Percentiles rank a stretch among this genome's conserved stretches.
phyloP scores from a whole-genome alignment of 35 echinoderm and acorn worm genomes.

The Acanthaster planci region DNA sequence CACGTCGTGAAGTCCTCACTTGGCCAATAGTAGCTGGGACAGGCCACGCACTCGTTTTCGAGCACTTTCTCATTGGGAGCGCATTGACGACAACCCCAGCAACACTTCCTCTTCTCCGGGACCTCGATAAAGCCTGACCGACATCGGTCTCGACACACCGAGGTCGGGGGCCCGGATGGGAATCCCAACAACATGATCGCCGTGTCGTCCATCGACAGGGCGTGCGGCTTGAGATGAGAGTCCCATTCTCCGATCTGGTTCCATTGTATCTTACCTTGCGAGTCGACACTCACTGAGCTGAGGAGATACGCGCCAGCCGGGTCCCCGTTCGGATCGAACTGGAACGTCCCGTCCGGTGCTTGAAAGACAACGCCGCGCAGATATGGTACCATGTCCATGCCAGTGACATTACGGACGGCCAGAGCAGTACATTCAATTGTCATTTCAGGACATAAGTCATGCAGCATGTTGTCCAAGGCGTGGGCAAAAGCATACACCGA shows the following conservation, averaged over 20 bases:
- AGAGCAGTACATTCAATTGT: not conserved
- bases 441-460: constrained; percentile 1
- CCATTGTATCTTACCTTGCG: not conserved
- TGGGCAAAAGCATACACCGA: constrained; percentile 45
- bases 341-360: not conserved
- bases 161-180: not conserved
- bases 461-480: constrained; percentile 15
- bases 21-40: constrained; percentile 14
- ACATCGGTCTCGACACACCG: constrained; percentile 35
- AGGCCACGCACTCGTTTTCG: not conserved
- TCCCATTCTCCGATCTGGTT: constrained; percentile 11
- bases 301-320: constrained; percentile 18
- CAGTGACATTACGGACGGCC: not conserved
- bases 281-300: not conserved
- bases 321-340: constrained; percentile 43
- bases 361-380: constrained; percentile 23
- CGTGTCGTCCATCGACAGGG: not conserved
- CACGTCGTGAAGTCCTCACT: not conserved
- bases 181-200: not conserved
- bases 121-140: not conserved
- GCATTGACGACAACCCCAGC: constrained; percentile 34
- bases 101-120: constrained; percentile 21
- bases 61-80: not conserved
- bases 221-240: not conserved
- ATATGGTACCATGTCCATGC: not conserved